Base-by-base conservation (phyloP, 2,888 invertebrate species). In the Aromia moschata region DNA sequence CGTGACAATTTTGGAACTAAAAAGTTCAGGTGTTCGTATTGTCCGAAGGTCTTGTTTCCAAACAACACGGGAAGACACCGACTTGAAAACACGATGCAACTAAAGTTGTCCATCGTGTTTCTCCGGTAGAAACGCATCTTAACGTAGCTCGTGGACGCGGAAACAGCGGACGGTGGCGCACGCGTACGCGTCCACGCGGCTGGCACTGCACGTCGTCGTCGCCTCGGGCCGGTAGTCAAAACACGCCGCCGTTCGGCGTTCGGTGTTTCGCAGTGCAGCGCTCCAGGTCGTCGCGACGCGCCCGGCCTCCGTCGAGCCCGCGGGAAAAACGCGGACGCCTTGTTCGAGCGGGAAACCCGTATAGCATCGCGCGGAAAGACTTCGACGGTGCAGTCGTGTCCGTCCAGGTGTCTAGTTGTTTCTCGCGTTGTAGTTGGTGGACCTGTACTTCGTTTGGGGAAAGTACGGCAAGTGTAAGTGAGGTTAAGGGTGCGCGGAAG, bases 221-320 rank as follows among this genome's bases (percentile, higher is more conserved):
- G 52, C 52, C 52, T 40, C 15, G 12, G 31, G 52, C 52, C 12
- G 33, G 12, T 52, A 40, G 52, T 52, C 52, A 52, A 52, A 52
- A 41, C 52, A 41, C 31, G 31, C 15, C 41, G n/a, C 16, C 25
- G 49, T 17, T n/a, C 14, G 11, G 31, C 41, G 52, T 25, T 11
- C 44, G 45, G 25, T 15, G 15, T 31, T 31, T 12, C 25, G 25
- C 31, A 45, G 45, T 45, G 45, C 45, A n/a, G 41, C 16, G 11
- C 18, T 52, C 41, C 41, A 30, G 30, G 31, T 31, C 52, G 52
- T 52, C 33, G 33, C 2, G 33, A 11, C 33, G 33, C 33, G 33
- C 7, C 5, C 7, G 10, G 33, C 33, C 10, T 33, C 33, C 33
- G 10, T 11, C 2, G 9, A 25, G 9, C 33, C 33, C 33, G 5